Evolutionary conservation across 2,888 invertebrate genomes (phyloP).

Genomic region (Onchidella celtica): DNA sequence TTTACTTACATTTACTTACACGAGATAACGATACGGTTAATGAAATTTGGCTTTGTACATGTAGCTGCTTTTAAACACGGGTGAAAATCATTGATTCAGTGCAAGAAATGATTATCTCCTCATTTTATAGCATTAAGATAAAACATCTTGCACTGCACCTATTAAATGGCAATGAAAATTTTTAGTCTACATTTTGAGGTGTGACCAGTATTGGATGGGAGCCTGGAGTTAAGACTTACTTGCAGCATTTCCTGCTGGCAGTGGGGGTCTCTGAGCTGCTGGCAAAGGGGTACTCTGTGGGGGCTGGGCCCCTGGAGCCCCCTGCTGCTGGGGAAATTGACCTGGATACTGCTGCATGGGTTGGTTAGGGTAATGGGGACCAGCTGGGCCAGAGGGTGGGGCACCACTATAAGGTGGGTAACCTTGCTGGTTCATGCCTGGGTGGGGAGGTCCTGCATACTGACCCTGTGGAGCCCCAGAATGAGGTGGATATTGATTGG

Average conservation of each 20-base stretch:
- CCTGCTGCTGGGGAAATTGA: slow-evolving; percentile 32
- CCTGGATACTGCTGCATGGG: slow-evolving; percentile 41
- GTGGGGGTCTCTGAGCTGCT: slow-evolving; percentile 3
- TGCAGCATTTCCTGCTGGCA: slow-evolving; percentile 17
- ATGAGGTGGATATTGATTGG: slow-evolving; percentile 35
- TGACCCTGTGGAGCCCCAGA: slow-evolving; percentile 33
- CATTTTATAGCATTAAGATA: too few relatives aligned
- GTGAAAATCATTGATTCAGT: too few relatives aligned
- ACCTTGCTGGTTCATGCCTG: slow-evolving; percentile 35
- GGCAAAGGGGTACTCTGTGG: slow-evolving; percentile 17
- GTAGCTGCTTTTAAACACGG: too few relatives aligned
- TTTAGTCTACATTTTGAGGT: too few relatives aligned
- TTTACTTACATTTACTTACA: too few relatives aligned
- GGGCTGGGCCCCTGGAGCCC: not conserved
- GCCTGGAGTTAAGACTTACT: slow-evolving; percentile 6
- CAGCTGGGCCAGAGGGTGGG: slow-evolving; percentile 9
- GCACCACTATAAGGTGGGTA: slow-evolving; percentile 29
- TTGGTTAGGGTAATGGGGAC: slow-evolving; percentile 16
- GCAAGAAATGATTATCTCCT: too few relatives aligned
- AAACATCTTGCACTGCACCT: too few relatives aligned
- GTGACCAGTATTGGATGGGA: too few relatives aligned
- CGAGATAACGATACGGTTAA: too few relatives aligned
- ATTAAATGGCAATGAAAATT: too few relatives aligned
- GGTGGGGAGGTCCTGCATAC: slow-evolving; percentile 1
- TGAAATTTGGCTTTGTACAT: too few relatives aligned